phyloP scores from a whole-genome alignment of 2,888 invertebrate species.

The Synergus umbraculus region DNA sequence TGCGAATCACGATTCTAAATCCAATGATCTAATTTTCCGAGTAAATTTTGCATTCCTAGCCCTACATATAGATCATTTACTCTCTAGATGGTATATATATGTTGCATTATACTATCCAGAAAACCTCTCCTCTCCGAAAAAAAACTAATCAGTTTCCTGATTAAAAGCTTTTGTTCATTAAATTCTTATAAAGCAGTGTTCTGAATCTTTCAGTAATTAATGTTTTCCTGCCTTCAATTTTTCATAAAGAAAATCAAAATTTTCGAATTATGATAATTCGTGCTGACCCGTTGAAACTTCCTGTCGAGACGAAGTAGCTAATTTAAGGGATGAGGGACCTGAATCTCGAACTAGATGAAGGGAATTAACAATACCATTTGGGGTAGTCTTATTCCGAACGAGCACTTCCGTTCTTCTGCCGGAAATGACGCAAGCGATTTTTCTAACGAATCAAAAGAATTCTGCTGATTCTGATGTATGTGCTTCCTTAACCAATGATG shows the following conservation, averaged over 20 bases:
- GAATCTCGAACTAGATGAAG: slow-evolving; percentile 12
- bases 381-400: slow-evolving; percentile 48
- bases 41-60: slow-evolving; percentile 15
- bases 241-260: neutral
- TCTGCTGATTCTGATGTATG: slow-evolving; percentile 43
- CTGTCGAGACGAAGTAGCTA: neutral
- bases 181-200: no score
- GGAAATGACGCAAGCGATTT: slow-evolving; percentile 57
- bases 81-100: neutral
- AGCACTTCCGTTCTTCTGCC: slow-evolving; percentile 52
- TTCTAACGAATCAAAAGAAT: slow-evolving; percentile 47
- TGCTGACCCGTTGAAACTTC: neutral
- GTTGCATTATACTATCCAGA: no score
- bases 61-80: slow-evolving; percentile 1
- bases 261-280: slow-evolving; percentile 3
- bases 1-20: slow-evolving; percentile 44
- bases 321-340: slow-evolving; percentile 10
- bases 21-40: slow-evolving; percentile 8
- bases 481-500: neutral
- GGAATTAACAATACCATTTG: slow-evolving; percentile 53
- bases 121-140: no score
- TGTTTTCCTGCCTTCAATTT: neutral
- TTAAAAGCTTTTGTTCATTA: no score
- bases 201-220: neutral
- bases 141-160: no score